Percentiles rank a stretch among this genome's conserved stretches.
Evolutionary conservation across 2,888 invertebrate species (phyloP).

Genomic region (Oscheius sp.): DNA sequence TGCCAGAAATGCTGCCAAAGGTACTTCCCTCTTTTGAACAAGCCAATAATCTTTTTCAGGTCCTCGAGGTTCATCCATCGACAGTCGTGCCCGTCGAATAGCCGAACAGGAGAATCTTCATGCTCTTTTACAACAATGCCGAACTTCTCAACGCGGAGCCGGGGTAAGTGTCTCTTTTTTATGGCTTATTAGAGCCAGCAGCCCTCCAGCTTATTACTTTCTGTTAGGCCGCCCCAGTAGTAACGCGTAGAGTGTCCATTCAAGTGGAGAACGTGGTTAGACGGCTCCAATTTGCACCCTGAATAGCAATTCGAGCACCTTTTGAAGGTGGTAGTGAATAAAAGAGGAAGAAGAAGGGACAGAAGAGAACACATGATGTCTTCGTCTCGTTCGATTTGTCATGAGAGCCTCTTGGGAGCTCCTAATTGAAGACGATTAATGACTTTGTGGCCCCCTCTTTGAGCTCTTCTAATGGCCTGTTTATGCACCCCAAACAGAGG

Average conservation of each 20-base stretch:
- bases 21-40: neutral
- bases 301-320: constrained; percentile 18
- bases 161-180: constrained; percentile 33
- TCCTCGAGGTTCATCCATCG: constrained; percentile 43
- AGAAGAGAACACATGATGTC: neutral
- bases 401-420: constrained; percentile 13
- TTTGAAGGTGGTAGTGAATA: neutral
- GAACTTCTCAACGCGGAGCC: constrained; percentile 61
- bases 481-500: neutral
- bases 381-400: constrained; percentile 18
- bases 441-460: constrained; percentile 16
- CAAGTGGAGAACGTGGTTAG: constrained; percentile 35
- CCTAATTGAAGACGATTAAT: constrained; percentile 27
- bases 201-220: constrained; percentile 7
- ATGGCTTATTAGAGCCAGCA: too few species aligned
- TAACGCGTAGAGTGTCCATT: constrained; percentile 33
- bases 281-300: constrained; percentile 30
- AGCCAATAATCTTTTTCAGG: constrained; percentile 14
- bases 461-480: constrained; percentile 15
- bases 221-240: constrained; percentile 2
- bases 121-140: constrained; percentile 61
- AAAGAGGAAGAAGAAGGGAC: neutral
- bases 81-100: constrained; percentile 46
- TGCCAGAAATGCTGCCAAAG: constrained; percentile 12
- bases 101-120: constrained; percentile 63